Conservation (phyloP, 2,113 vertebrate genomes). For the Parotia lawesii region DNA sequence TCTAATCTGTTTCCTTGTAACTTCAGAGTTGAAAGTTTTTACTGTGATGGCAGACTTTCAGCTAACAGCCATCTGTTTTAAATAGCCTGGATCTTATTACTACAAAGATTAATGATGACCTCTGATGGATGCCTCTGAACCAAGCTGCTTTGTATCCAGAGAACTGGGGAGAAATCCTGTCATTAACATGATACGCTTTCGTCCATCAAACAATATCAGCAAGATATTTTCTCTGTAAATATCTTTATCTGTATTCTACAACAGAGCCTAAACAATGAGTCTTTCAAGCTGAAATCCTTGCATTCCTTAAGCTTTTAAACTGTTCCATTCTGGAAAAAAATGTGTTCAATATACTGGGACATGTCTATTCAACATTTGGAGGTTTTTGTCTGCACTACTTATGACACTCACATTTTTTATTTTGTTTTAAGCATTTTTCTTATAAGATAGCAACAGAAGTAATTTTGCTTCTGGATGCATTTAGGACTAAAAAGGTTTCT, state of each 20-base stretch:
- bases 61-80: conserved; percentile 26
- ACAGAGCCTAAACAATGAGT: conserved; percentile 39
- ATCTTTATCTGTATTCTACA: conserved; percentile 47
- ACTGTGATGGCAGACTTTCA: conserved; percentile 38
- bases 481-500: neutral
- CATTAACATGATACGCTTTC: conserved; percentile 23
- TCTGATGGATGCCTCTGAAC: conserved; percentile 37
- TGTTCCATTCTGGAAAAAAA: neutral
- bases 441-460: neutral
- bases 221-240: conserved; percentile 66
- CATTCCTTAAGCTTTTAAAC: conserved; percentile 46
- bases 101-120: conserved; percentile 45
- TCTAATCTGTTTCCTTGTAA: conserved; percentile 28
- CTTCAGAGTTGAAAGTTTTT: conserved; percentile 32
- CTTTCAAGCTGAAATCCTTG: conserved; percentile 32
- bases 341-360: neutral
- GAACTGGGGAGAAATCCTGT: conserved; percentile 23
- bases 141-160: conserved; percentile 34
- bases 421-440: neutral
- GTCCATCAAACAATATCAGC: conserved; percentile 50
- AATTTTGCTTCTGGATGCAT: neutral
- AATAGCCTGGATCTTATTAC: conserved; percentile 56
- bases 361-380: neutral
- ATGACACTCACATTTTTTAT: neutral
- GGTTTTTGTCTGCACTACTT: neutral